Evolutionary conservation across 1,140 invertebrate species (phyloP).

Genomic region (Zelostemma sp.): DNA sequence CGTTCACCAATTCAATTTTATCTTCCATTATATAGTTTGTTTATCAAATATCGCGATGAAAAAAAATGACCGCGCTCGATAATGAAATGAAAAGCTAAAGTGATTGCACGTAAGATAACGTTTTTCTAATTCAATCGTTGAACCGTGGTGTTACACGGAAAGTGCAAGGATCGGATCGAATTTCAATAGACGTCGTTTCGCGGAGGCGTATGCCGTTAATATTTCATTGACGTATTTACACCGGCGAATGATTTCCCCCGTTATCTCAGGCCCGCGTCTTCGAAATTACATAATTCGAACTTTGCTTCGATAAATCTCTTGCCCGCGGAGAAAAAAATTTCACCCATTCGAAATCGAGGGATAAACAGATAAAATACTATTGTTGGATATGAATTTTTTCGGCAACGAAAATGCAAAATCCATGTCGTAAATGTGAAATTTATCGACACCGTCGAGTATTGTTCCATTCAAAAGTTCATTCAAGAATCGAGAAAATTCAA

Average conservation of each 20-base stretch:
- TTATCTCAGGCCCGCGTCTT: constrained; percentile 29
- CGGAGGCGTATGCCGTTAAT: constrained; percentile 41
- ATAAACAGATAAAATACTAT: background rate
- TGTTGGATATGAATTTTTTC: too few species aligned
- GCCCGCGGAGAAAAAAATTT: constrained; percentile 1
- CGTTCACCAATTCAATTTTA: too few species aligned
- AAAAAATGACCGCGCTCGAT: too few species aligned
- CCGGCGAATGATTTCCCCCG: constrained; percentile 31
- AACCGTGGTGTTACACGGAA: constrained; percentile 40
- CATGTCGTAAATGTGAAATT: background rate
- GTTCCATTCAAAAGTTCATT: background rate
- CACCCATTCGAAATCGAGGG: background rate
- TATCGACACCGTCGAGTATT: background rate
- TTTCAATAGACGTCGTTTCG: constrained; percentile 40
- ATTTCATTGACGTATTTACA: constrained; percentile 45
- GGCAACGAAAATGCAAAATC: background rate
- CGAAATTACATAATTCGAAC: constrained; percentile 32
- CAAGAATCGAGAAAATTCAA: background rate
- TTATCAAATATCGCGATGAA: too few species aligned
- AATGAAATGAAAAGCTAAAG: constrained; percentile 22
- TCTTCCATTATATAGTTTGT: too few species aligned
- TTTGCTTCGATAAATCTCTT: constrained; percentile 30
- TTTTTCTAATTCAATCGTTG: constrained; percentile 25
- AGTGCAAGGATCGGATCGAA: constrained; percentile 46
- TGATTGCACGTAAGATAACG: constrained; percentile 31